Evolutionary conservation across 2,113 vertebrate genomes (phyloP).

Genomic region (Potamarius usumacintae): DNA sequence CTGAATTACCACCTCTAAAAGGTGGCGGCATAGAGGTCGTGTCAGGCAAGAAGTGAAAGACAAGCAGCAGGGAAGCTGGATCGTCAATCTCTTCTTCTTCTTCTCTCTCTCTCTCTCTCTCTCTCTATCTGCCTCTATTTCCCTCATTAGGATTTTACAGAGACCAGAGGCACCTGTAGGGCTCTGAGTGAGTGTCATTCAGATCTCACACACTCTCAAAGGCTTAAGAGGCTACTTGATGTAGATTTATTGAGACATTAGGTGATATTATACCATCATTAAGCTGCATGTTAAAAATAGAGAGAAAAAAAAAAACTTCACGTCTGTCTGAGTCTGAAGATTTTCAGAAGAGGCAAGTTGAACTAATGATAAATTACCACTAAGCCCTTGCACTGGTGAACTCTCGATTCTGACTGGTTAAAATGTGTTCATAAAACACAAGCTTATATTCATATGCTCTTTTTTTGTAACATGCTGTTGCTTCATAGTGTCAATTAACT

Average conservation of each 20-base stretch:
- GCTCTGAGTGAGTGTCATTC: neutral
- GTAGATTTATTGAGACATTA: conserved; percentile 1
- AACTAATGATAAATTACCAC: neutral
- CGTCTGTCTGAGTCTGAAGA: neutral
- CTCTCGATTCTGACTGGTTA: neutral
- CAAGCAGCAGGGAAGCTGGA: conserved; percentile 41
- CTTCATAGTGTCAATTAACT: neutral
- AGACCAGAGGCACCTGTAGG: conserved; percentile 33
- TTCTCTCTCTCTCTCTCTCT: neutral
- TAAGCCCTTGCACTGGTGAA: neutral
- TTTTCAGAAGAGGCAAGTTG: neutral
- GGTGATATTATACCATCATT: neutral
- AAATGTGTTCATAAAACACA: neutral
- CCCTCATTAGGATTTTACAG: conserved; percentile 12
- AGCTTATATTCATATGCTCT: neutral
- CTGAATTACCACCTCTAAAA: conserved; percentile 69
- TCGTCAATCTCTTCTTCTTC: conserved; percentile 21
- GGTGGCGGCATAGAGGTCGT: conserved; percentile 57
- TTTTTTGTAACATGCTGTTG: neutral
- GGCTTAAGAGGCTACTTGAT: neutral
- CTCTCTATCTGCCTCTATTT: neutral
- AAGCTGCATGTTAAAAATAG: no score
- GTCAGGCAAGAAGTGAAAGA: conserved; percentile 50
- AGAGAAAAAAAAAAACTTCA: neutral
- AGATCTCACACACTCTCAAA: neutral